These are phyloP conservation scores for Dromaius novaehollandiae DNA, from an alignment of 2,113 vertebrate genomes.

Conservation along the genomic window DNA sequence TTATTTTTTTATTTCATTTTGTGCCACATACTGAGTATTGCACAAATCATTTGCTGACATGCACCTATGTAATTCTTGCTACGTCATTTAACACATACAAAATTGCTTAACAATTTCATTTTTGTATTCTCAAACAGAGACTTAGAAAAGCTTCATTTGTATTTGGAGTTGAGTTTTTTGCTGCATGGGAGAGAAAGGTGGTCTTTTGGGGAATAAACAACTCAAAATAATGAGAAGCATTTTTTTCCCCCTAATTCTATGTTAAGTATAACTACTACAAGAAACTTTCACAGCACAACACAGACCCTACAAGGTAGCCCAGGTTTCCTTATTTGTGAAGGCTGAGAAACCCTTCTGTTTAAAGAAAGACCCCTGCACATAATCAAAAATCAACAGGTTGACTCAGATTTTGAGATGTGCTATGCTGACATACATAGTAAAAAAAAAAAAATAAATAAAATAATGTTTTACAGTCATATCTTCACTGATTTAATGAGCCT, in stretches of 20 bases:
- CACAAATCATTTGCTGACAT: background rate
- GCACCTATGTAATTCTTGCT: background rate
- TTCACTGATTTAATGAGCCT: accelerated
- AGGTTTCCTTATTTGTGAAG: background rate
- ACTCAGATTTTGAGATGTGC: background rate
- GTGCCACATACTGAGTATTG: background rate
- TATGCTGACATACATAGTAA: background rate
- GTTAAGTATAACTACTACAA: background rate
- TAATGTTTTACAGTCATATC: background rate
- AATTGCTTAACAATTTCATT: background rate
- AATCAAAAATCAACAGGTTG: background rate
- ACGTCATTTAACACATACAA: background rate
- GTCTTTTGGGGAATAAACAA: background rate
- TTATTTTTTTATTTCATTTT: background rate
- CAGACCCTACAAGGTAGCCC: background rate
- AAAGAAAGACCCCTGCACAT: background rate
- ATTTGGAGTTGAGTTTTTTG: background rate
- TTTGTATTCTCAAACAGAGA: background rate
- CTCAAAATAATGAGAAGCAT: background rate
- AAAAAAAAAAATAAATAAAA: background rate
- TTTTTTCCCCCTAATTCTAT: background rate
- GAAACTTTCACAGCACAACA: background rate
- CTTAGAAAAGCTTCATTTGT: background rate
- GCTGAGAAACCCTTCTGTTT: background rate
- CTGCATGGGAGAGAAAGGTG: background rate